Conservation (phyloP, 2,888 invertebrate species). For the Aproaerema taeniolella region DNA sequence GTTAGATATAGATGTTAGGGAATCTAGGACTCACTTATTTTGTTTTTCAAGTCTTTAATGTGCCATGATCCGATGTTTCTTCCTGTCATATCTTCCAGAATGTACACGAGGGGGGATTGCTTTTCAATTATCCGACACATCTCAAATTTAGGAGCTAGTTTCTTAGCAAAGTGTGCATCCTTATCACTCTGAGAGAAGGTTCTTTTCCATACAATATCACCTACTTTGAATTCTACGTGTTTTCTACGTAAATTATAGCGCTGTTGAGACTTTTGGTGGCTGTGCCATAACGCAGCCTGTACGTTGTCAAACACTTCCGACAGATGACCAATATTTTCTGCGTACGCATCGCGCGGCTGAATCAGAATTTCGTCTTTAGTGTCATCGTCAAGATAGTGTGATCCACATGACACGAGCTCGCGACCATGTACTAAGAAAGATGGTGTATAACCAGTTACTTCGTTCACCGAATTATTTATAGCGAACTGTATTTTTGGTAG, state of each 20-base stretch:
- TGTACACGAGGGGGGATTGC: slow-evolving; percentile 6
- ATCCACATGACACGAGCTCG: slow-evolving; percentile 18
- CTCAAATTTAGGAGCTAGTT: slow-evolving; percentile 11
- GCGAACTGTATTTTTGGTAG: too few relatives aligned
- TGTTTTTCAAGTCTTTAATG: slow-evolving; percentile 4
- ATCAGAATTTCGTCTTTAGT: slow-evolving; percentile 13
- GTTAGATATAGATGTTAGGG: too few relatives aligned
- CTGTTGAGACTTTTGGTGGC: slow-evolving; percentile 18
- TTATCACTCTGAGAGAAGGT: slow-evolving; percentile 4
- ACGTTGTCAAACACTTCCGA: slow-evolving; percentile 20
- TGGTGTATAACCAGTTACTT: too few relatives aligned
- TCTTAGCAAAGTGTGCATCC: too few relatives aligned
- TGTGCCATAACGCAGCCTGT: slow-evolving; percentile 13
- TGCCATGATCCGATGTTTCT: not conserved
- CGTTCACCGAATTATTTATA: too few relatives aligned
- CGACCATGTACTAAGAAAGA: slow-evolving; percentile 17
- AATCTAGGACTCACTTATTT: too few relatives aligned
- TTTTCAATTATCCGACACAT: slow-evolving; percentile 6
- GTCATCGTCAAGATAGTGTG: slow-evolving; percentile 15
- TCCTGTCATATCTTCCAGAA: not conserved
- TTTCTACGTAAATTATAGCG: slow-evolving; percentile 21
- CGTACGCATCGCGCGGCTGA: slow-evolving; percentile 17
- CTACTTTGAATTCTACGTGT: slow-evolving; percentile 19
- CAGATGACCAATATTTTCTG: slow-evolving; percentile 19
- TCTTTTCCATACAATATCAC: slow-evolving; percentile 18